These are phyloP conservation scores for Paracanthobrama guichenoti DNA, from an alignment of 2,113 vertebrate genomes.

Conservation along the genomic window DNA sequence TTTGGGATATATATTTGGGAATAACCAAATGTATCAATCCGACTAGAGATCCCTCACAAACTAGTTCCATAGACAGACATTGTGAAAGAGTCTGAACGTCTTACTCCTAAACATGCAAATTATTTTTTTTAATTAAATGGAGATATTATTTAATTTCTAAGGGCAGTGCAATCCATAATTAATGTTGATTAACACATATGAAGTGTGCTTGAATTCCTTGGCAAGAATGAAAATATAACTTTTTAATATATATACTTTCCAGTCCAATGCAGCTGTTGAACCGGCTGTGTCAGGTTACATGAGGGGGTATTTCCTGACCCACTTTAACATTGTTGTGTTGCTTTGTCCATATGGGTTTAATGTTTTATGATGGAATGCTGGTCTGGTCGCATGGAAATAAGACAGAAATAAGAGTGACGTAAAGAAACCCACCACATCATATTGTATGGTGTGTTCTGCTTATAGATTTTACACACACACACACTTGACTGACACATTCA, in stretches of 20 bases:
- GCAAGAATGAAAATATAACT: not conserved
- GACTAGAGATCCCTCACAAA: not conserved
- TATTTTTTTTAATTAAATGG: not conserved
- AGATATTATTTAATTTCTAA: not conserved
- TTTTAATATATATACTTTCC: not conserved
- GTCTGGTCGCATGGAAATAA: not conserved
- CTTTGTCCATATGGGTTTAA: constrained; percentile 6
- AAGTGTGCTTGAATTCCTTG: not conserved
- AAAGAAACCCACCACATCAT: not conserved
- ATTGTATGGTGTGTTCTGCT: not conserved
- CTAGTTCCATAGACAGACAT: not conserved
- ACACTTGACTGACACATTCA: constrained; percentile 32
- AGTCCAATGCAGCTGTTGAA: not conserved
- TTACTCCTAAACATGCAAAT: not conserved
- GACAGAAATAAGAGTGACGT: not conserved
- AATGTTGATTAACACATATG: not conserved
- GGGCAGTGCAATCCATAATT: not conserved
- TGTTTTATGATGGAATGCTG: constrained; percentile 11
- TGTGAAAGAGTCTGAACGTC: not conserved
- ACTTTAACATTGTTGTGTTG: constrained; percentile 3
- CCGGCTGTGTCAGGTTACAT: not conserved
- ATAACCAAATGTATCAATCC: too few species aligned
- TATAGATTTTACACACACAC: not conserved
- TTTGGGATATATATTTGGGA: too few species aligned
- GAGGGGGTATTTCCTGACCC: constrained; percentile 30